These are phyloP conservation scores for Colletes gigas DNA, from an alignment of 1,140 invertebrate species.

Conservation along the genomic window DNA sequence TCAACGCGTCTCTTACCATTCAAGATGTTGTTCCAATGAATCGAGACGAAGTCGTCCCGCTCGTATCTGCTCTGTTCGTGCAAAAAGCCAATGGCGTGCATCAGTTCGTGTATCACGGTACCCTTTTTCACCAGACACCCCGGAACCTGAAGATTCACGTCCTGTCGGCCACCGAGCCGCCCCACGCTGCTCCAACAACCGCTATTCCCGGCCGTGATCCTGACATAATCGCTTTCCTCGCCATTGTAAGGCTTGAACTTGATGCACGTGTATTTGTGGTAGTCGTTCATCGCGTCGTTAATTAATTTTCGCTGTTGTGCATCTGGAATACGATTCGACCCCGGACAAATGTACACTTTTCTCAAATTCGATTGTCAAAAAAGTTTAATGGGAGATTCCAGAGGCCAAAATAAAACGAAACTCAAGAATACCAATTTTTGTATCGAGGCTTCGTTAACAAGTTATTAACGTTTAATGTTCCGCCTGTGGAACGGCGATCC, in stretches of 20 bases:
- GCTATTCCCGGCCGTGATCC: conserved; percentile 84
- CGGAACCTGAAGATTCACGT: conserved; percentile 87
- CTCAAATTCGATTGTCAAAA: too few relatives aligned
- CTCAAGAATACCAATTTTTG: too few relatives aligned
- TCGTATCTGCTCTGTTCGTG: conserved; percentile 93
- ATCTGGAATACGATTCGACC: conserved; percentile 66
- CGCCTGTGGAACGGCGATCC: too few relatives aligned
- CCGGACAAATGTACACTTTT: not conserved
- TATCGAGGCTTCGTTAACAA: too few relatives aligned
- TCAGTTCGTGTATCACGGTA: conserved; percentile 91
- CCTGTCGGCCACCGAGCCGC: conserved; percentile 85
- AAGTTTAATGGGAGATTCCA: too few relatives aligned
- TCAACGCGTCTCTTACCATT: conserved; percentile 75
- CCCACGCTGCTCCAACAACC: conserved; percentile 93
- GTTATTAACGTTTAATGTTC: too few relatives aligned
- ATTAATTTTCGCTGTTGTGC: conserved; percentile 81
- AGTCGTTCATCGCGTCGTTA: conserved; percentile 84
- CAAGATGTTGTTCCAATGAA: conserved; percentile 89
- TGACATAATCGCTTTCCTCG: conserved; percentile 85
- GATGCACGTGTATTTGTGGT: conserved; percentile 88
- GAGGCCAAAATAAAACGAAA: too few relatives aligned
- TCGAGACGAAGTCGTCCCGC: conserved; percentile 87
- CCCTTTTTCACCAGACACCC: conserved; percentile 88
- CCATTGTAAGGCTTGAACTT: conserved; percentile 84
- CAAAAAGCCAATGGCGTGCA: conserved; percentile 92